These are phyloP conservation scores for Oscheius sp. DNA, from an alignment of 2,888 invertebrate genomes.

Conservation along the genomic window DNA sequence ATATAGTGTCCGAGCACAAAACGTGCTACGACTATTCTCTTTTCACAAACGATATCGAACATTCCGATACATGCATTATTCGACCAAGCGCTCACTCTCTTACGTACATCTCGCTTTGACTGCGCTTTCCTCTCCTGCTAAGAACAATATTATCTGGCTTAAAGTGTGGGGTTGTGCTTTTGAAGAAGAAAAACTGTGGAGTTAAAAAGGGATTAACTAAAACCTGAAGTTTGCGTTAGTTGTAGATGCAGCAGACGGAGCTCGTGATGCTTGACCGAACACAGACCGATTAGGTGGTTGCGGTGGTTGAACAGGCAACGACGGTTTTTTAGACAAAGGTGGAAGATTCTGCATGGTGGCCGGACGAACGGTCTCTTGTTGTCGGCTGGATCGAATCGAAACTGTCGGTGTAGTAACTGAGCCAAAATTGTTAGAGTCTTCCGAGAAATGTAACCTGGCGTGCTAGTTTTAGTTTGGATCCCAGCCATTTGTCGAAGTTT, in stretches of 20 bases:
- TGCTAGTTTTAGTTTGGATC: constrained; percentile 32
- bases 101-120: constrained; percentile 45
- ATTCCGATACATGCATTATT: constrained; percentile 27
- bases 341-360: constrained; percentile 20
- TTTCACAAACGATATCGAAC: constrained; percentile 24
- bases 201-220: constrained; percentile 35
- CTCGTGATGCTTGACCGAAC: constrained; percentile 8
- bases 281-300: constrained; percentile 38
- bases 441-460: background rate
- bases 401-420: constrained; percentile 25
- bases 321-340: constrained; percentile 21
- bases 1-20: background rate
- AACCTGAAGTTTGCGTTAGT: constrained; percentile 39
- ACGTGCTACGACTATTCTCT: constrained; percentile 1
- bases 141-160: background rate
- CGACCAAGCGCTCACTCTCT: constrained; percentile 32
- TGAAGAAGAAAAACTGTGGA: constrained; percentile 8
- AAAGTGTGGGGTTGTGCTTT: background rate
- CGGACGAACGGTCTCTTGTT: constrained; percentile 12
- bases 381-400: constrained; percentile 19
- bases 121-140: constrained; percentile 36
- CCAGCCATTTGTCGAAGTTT: constrained; percentile 54
- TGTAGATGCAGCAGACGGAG: constrained; percentile 35
- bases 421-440: no score
- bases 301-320: constrained; percentile 21